Evolutionary conservation across 2,797 vertebrate species (phyloP), one percentile per base, ranked within the genome.

Genomic region (Alca torda): DNA sequence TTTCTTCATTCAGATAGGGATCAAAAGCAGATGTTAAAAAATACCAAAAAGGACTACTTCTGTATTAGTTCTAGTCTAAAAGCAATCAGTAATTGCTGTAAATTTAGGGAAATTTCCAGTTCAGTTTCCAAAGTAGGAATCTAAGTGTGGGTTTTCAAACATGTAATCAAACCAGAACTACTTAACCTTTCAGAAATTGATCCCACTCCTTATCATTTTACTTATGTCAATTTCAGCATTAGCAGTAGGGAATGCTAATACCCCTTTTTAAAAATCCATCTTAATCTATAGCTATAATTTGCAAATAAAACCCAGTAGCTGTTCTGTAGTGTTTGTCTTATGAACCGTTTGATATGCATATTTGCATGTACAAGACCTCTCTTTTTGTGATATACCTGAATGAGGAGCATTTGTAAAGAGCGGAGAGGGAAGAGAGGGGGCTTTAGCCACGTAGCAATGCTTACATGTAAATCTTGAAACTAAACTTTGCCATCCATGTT

Each of bases 121-220:
- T 90, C 50, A 11, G 4, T 69, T 95, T 95, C 64, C 24, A 84
- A 81, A 80, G 26, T 16, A 43, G 57, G 41, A 75, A 25, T 77
- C 25, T 77, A 60, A 92, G 37, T 30, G 21, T 65, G 35, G 35
- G 53, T 95, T 91, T 96, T 93, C n/a, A 82, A 61, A 60, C 1
- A 23, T 10, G 11, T 54, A 78, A 94, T 90, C 79, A 84, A 93
- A 83, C 17, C 13, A 78, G 43, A 74, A 70, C 59, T 91, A 35
- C 78, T 90, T 91, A 94, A 85, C 26, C 60, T 92, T 95, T 85
- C 23, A 54, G 87, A 96, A 91, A 87, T 25, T 28, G n/a, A 69
- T 81, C 48, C 46, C 10, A 78, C n/a, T 81, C 30, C 6, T 82
- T 95, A 65, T n/a, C 1, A 61, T 41, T 69, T 87, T 94, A 46